A percentile compares a stretch with the other conserved stretches of the same genome.
phyloP scores from a whole-genome alignment of 2,113 vertebrate species.

The Mesembrinibis cayennensis region DNA sequence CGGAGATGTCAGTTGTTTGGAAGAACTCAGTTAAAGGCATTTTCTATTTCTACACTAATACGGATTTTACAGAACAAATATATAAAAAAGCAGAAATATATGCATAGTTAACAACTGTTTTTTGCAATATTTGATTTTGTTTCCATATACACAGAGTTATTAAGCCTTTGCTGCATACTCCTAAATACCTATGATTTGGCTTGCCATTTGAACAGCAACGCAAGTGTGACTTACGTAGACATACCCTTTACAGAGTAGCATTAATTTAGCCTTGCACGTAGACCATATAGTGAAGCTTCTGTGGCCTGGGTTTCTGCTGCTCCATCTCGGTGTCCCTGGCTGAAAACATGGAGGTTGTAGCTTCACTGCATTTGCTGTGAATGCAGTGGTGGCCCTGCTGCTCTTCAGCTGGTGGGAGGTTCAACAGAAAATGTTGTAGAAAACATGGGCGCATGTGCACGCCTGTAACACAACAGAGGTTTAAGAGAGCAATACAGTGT shows the following conservation, averaged over 20 bases:
- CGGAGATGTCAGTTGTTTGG: background rate
- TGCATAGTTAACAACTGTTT: background rate
- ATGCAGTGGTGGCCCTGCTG: background rate
- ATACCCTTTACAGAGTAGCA: background rate
- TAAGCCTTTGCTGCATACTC: background rate
- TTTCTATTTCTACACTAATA: background rate
- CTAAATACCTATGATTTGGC: background rate
- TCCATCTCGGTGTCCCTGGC: background rate
- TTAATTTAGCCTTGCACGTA: background rate
- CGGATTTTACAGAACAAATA: background rate
- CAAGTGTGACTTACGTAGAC: background rate
- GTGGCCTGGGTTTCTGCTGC: background rate
- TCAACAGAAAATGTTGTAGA: background rate
- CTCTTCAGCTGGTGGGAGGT: background rate
- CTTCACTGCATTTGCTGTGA: background rate
- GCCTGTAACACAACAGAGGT: background rate
- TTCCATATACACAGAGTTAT: background rate
- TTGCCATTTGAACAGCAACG: background rate
- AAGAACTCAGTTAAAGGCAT: background rate
- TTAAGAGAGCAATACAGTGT: background rate
- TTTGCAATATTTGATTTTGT: background rate
- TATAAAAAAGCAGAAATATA: background rate
- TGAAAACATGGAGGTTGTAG: background rate
- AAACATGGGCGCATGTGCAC: fast-evolving
- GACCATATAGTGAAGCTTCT: background rate